Conservation (phyloP, 2,888 invertebrate genomes). For the Zele albiditarsus region DNA sequence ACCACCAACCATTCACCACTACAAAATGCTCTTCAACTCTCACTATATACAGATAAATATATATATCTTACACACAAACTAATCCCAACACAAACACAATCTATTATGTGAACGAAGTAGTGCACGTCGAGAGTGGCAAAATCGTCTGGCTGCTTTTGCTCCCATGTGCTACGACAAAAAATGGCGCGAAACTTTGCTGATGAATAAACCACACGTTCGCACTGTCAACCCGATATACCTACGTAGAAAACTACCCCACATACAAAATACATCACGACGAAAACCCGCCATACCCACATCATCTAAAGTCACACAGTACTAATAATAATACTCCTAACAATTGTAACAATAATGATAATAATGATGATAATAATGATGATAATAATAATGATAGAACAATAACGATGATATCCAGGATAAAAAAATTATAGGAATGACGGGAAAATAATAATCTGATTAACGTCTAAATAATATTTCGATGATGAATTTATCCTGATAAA, state of each 20-base stretch:
- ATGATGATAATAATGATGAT: no score
- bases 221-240: background rate
- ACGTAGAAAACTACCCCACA: background rate
- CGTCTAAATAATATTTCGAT: no score
- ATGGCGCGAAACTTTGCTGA: constrained; percentile 32
- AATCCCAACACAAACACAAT: background rate
- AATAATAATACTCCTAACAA: no score
- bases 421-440: no score
- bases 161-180: constrained; percentile 7
- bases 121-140: constrained; percentile 2
- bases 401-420: no score
- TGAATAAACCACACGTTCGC: constrained; percentile 34
- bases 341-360: no score
- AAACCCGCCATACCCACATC: no score
- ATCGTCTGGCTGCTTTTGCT: background rate
- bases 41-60: no score
- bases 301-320: no score
- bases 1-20: background rate
- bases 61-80: background rate
- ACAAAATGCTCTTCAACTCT: background rate
- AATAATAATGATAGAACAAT: no score
- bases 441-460: no score
- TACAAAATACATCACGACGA: background rate
- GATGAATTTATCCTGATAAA: background rate
- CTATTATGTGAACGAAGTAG: background rate